Evolutionary conservation across 2,797 vertebrate species (phyloP).

Genomic region (Pitangus sulphuratus): DNA sequence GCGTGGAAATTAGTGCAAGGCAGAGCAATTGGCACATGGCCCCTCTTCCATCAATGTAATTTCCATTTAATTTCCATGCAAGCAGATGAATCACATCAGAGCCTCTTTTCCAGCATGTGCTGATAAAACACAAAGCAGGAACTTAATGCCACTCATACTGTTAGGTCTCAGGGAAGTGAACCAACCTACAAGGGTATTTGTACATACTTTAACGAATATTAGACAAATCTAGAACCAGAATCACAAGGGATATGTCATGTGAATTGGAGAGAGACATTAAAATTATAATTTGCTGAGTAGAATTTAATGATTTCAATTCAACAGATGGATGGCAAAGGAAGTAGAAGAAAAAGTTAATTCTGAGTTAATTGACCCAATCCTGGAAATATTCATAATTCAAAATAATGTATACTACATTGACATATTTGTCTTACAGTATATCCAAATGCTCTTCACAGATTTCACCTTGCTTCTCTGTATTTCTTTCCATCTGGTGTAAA

Average conservation of each 20-base stretch:
- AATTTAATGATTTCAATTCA: not conserved
- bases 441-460: not conserved
- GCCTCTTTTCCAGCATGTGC: not conserved
- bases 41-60: not conserved
- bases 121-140: not conserved
- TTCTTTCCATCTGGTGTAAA: not conserved
- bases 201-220: not conserved
- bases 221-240: not conserved
- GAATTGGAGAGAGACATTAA: not conserved
- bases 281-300: not conserved
- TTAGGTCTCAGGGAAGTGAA: not conserved
- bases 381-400: slow-evolving; percentile 4
- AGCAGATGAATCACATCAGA: not conserved
- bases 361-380: slow-evolving; percentile 1
- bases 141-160: not conserved
- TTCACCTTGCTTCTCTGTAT: not conserved
- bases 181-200: not conserved
- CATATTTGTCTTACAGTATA: not conserved
- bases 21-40: not conserved
- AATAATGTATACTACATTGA: not conserved
- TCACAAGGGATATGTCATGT: not conserved
- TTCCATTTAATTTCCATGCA: slow-evolving; percentile 13
- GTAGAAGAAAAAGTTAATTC: slow-evolving; percentile 8
- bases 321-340: not conserved
- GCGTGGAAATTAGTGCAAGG: not conserved